Evolutionary conservation across 2,113 vertebrate genomes (phyloP).

Genomic region (Mionectes macconnelli): DNA sequence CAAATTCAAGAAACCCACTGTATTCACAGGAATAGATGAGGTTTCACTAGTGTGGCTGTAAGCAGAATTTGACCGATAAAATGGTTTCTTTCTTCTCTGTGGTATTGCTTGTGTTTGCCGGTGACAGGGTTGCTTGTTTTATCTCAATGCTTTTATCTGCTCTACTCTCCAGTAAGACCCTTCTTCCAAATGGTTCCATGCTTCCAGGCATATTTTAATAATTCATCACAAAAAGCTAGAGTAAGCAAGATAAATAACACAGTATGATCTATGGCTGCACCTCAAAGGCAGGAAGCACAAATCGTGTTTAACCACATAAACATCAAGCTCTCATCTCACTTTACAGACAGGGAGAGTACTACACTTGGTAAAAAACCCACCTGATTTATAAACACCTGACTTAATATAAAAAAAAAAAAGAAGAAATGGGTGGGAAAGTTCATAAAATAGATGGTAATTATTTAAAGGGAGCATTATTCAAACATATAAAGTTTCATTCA

Average conservation of each 20-base stretch:
- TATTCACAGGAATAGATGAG: neutral
- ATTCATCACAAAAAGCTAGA: conserved; percentile 47
- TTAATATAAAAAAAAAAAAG: neutral
- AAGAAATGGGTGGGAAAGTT: neutral
- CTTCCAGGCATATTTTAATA: conserved; percentile 50
- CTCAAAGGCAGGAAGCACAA: conserved; percentile 48
- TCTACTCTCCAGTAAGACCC: neutral
- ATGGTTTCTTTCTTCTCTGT: neutral
- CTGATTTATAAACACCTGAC: neutral
- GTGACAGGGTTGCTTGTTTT: conserved; percentile 42
- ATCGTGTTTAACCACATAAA: conserved; percentile 47
- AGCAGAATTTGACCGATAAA: conserved; percentile 1
- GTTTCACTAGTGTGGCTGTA: neutral
- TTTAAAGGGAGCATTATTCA: neutral
- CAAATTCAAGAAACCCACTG: neutral
- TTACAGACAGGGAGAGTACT: neutral
- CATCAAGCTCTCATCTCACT: neutral
- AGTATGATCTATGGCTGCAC: conserved; percentile 6
- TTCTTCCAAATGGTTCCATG: conserved; percentile 1
- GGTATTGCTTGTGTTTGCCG: neutral
- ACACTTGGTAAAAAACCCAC: neutral
- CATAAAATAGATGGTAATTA: neutral
- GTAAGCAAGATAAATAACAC: conserved; percentile 46
- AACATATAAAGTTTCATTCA: neutral
- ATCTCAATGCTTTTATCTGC: conserved; percentile 39